These are phyloP conservation scores for Silurus lanzhouensis DNA, from an alignment of 2,797 vertebrate species.

Conservation along the genomic window DNA sequence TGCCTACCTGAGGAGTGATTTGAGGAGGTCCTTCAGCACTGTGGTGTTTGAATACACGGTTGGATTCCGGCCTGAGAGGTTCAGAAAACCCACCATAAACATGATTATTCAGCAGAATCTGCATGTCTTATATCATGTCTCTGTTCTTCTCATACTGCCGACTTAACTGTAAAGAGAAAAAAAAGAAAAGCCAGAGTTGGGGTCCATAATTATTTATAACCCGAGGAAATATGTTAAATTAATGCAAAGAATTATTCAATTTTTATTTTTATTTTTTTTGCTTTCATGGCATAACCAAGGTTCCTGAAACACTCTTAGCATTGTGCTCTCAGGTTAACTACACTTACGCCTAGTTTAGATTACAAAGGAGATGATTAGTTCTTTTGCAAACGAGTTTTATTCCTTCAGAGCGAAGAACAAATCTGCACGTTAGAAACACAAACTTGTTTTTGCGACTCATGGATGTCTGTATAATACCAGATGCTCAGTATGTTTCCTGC, in stretches of 20 bases:
- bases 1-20: constrained; percentile 48
- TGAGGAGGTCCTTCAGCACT: background rate
- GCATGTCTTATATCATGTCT: constrained; percentile 13
- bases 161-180: background rate
- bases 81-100: constrained; percentile 21
- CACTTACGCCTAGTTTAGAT: background rate
- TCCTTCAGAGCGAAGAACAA: background rate
- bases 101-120: constrained; percentile 35
- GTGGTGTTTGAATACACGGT: constrained; percentile 5
- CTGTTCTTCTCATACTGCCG: constrained; percentile 20
- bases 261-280: background rate
- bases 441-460: background rate
- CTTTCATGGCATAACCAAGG: background rate
- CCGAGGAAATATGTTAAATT: background rate
- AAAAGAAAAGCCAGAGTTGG: background rate
- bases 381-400: background rate
- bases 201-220: background rate
- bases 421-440: background rate
- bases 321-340: background rate
- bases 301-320: background rate
- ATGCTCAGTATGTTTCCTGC: background rate
- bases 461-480: background rate
- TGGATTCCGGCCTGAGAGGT: constrained; percentile 28
- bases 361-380: background rate
- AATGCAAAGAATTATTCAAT: background rate